Evolutionary conservation across 2,797 vertebrate species (phyloP).

Genomic region (Falco cherrug): DNA sequence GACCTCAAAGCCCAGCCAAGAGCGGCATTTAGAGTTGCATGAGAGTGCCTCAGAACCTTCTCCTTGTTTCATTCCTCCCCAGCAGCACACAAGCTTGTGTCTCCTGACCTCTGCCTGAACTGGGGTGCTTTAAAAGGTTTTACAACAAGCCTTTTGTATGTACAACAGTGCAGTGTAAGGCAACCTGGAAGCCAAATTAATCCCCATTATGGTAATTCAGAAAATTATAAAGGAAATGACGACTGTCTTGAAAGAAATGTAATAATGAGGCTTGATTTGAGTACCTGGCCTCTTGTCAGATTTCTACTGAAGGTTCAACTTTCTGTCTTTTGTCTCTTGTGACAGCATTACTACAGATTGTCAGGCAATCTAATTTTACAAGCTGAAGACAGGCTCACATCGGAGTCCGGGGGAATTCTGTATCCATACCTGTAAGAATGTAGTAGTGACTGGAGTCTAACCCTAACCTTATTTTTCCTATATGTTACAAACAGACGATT

Average conservation of each 20-base stretch:
- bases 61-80: not conserved
- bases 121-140: constrained; percentile 18
- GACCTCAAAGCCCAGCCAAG: not conserved
- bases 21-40: not conserved
- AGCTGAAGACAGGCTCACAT: not conserved
- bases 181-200: constrained; percentile 62
- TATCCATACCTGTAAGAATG: not conserved
- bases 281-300: not conserved
- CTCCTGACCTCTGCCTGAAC: constrained; percentile 65
- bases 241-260: constrained; percentile 46
- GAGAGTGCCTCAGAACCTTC: not conserved
- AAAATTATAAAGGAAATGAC: constrained; percentile 60
- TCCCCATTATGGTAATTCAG: constrained; percentile 56
- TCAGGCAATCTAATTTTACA: constrained; percentile 30
- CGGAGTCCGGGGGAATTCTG: not conserved
- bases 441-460: rapidly evolving
- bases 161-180: constrained; percentile 20
- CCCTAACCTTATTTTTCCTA: not conserved
- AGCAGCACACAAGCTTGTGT: not conserved
- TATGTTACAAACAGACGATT: rapidly evolving
- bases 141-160: constrained; percentile 49
- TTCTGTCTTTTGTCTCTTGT: not conserved
- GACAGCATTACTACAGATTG: not conserved
- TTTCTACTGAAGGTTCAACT: not conserved
- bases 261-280: constrained; percentile 11